Evolutionary conservation across 2,888 invertebrate genomes (phyloP).

Genomic region (Thalpophila matura): DNA sequence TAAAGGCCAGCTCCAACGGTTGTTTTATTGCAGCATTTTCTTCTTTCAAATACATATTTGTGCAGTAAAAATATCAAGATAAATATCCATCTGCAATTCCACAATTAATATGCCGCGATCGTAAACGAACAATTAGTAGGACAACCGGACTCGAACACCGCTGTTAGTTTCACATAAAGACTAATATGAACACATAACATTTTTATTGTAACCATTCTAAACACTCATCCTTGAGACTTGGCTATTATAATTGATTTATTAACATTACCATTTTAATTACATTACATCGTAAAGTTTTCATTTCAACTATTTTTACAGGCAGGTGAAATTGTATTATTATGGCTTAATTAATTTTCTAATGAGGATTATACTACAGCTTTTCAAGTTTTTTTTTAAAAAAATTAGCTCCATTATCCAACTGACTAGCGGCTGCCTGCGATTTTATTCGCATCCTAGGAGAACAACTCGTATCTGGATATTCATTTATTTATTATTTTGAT

Average conservation of each 20-base stretch:
- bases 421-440: too few relatives aligned
- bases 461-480: too few relatives aligned
- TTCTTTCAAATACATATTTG: constrained; percentile 30
- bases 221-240: constrained; percentile 30
- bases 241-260: constrained; percentile 38
- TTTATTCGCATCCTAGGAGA: too few relatives aligned
- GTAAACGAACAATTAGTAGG: constrained; percentile 40
- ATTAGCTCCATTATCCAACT: too few relatives aligned
- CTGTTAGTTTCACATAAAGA: constrained; percentile 14
- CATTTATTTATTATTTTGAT: too few relatives aligned
- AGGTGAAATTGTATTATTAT: constrained; percentile 2
- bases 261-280: constrained; percentile 29
- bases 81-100: constrained; percentile 17
- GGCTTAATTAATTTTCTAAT: constrained; percentile 12
- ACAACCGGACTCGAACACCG: not conserved
- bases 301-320: constrained; percentile 7
- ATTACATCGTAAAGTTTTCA: constrained; percentile 9
- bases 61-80: constrained; percentile 34
- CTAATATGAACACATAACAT: constrained; percentile 2
- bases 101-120: constrained; percentile 26
- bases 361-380: too few relatives aligned
- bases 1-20: constrained; percentile 41
- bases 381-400: too few relatives aligned
- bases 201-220: constrained; percentile 15
- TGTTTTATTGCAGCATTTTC: constrained; percentile 32